Evolutionary conservation across 2,797 vertebrate species (phyloP).

Genomic region (Lithobates sylvaticus): DNA sequence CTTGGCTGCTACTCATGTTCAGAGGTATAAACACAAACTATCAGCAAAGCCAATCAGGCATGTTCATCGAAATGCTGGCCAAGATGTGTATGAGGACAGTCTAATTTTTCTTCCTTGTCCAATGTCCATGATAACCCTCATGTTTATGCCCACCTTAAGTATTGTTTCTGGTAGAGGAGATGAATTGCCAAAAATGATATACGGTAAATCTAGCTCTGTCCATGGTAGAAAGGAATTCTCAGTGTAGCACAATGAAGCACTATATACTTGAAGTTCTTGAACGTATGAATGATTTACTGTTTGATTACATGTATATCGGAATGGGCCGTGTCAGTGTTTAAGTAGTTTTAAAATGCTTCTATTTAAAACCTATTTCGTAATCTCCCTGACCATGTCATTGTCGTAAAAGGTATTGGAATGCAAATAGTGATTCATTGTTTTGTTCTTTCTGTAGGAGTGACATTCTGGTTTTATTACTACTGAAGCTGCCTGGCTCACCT

Average conservation of each 20-base stretch:
- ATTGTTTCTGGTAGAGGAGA: too few species aligned
- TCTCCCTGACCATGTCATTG: background rate
- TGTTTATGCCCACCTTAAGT: too few species aligned
- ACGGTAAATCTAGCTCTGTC: too few species aligned
- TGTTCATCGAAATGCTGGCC: too few species aligned
- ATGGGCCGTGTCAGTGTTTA: background rate
- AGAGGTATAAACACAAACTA: too few species aligned
- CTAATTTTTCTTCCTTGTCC: too few species aligned
- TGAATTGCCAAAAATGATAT: too few species aligned
- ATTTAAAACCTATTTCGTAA: background rate
- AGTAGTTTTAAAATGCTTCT: slow-evolving; percentile 24
- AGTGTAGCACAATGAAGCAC: background rate
- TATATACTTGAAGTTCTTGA: background rate
- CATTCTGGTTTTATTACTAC: slow-evolving; percentile 21
- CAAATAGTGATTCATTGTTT: slow-evolving; percentile 50
- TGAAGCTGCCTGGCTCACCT: background rate
- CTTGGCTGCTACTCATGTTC: too few species aligned
- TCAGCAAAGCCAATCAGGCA: too few species aligned
- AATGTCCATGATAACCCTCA: too few species aligned
- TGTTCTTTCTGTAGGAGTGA: slow-evolving; percentile 25
- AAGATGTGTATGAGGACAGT: too few species aligned
- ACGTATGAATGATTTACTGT: background rate
- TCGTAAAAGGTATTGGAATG: background rate
- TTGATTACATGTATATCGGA: background rate
- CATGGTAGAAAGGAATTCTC: background rate